Base-by-base conservation (phyloP, 1,140 invertebrate species). In the Halictus rubicundus region DNA sequence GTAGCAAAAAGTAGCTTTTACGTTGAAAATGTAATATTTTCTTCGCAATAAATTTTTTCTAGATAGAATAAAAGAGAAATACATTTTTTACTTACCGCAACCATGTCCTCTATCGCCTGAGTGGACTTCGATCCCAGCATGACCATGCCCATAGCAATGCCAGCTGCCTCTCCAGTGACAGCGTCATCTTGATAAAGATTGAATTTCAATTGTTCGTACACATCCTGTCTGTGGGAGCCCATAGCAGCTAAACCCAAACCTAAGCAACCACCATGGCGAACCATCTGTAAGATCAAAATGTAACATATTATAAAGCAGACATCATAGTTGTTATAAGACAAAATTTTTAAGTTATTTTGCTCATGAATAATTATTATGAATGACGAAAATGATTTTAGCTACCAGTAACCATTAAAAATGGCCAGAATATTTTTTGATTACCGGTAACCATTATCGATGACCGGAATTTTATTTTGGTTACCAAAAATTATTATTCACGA, bases 131-230 rank as follows among this genome's bases (percentile, higher is more conserved):
- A 99, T 3, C 98, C 99, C 78, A 99, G 93, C 98, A 99, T 99
- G 0, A 99, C 98, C 95, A 99, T 96, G 64, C 99, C 99, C 98
- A 99, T 99, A 7, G 98, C 97, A 64, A 99, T 97, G 76, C 98
- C 99, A 79, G 99, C 99, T 32, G 99, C 99, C 94, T 99, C 99
- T 39, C 98, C 99, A 57, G 98, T 98, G 0, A 99, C 98, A 8
- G 99, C 99, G 94, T 99, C 99, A 93, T 99, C 99, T 94, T 99
- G 98, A 91, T 99, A 99, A 46, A 99, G 94, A 92, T 98, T 99
- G 89, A 98, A 98, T 90, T 99, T 99, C 0, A 99, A 93, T 91
- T 99, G 97, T 90, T 99, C 98, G 90, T 99, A 99, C 23, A 99
- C 96, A 91, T 99, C 98, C 87, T 96, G 95, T 68, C 98, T 95